Evolutionary conservation across 2,888 invertebrate species (phyloP), one percentile per base, ranked within the genome.

Genomic region (Nemotelus nigrinus): DNA sequence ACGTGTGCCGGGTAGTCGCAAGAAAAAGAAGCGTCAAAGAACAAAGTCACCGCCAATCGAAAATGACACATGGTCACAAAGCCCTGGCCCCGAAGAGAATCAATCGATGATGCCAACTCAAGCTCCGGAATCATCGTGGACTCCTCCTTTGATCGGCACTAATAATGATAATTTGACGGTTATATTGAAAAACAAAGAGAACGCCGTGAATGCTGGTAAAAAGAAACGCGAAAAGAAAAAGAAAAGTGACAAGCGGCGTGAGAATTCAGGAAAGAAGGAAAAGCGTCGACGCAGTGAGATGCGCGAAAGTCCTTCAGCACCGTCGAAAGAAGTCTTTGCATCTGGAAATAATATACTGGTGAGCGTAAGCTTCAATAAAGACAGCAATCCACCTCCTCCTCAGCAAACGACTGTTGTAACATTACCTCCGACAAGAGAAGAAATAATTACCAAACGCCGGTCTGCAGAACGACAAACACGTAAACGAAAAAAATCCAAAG

Each of bases 341-440:
- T 96, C 96, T 8, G 96, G 96, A 2, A 95, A 96, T 87, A 96
- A 96, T 85, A 96, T 97, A 83, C 90, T 97, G 80, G 96, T 97
- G 8, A 96, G 96, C 87, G 95, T 97, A 39, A 96, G 95, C 86
- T 97, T 96, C 87, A 93, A 94, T 85, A 94, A 94, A 82, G 91
- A 90, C 81, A 77, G 81, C 3, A 81, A 79, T 39, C 4, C 44
- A 53, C 68, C 80, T 25, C 71, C 1, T 82, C 87, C 58, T 83
- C 87, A 78, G 83, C 89, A 86, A 65, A 86, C 85, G 50, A 86
- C 87, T 8, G 85, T 87, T 68, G 86, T 86, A 1, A 87, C 86
- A 7, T 78, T 87, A 77, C 86, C 87, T 2, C 82, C 86, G 0
- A 84, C 85, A 2, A 83, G 86, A 8, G 87, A 86, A 74, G 86